Evolutionary conservation across 2,888 invertebrate species (phyloP), one percentile per base, ranked within the genome.

Genomic region (Polia nebulosa): DNA sequence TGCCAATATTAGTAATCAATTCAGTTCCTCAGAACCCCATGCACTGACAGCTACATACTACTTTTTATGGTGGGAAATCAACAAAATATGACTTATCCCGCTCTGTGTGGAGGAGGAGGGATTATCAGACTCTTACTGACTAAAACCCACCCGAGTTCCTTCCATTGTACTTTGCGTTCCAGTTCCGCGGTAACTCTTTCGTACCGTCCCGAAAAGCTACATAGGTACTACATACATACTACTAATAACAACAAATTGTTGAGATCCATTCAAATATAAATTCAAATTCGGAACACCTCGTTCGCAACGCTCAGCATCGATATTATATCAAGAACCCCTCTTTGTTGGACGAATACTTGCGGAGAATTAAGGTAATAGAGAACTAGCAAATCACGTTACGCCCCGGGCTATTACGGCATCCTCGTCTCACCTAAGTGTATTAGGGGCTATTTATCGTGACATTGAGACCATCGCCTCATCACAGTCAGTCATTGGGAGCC

Each of bases 401-500:
- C 89, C 90, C 89, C 85, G 64, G 81, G 89, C 92, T 92, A 92
- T 93, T 91, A 93, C 86, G 87, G 82, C 71, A 84, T 89, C 88
- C 86, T 90, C 88, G 91, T 89, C 89, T 81, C 81, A 85, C 64
- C 63, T 93, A 92, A 94, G 91, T 94, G 88, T 92, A 93, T 93
- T 94, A 94, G 91, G 72, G 88, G 91, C 92, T 92, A 94, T 93
- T 94, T 93, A 92, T 92, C 90, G 90, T 91, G 90, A 88, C 92
- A 91, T 89, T 88, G 90, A 92, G 90, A 90, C 89, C 88, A 86
- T 83, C 75, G 82, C 72, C 90, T 90, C 91, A 88, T 91, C 90
- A 88, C 75, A 68, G 65, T 64, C 72, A 83, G 85, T 84, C 89
- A 87, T 88, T 87, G 83, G 75, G 73, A 79, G 81, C 82, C 83